phyloP scores from a whole-genome alignment of 2,797 vertebrate species.

The Meriones psammophilus region DNA sequence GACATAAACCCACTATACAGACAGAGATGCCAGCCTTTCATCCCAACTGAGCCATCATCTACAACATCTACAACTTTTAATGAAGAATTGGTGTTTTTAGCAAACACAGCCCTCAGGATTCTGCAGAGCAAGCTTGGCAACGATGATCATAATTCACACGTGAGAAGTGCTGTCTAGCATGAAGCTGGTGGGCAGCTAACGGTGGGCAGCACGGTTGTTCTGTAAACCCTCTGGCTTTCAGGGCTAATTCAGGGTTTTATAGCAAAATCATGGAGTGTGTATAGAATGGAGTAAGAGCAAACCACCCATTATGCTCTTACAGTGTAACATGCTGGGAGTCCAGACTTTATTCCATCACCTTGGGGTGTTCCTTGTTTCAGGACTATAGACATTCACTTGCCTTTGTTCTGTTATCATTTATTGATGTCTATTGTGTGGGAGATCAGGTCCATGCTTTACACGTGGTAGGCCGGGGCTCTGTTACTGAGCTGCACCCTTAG shows the following conservation, averaged over 20 bases:
- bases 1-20: too few relatives aligned
- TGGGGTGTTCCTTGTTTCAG: neutral
- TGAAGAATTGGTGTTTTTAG: neutral
- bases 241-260: neutral
- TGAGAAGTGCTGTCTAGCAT: neutral
- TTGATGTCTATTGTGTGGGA: neutral
- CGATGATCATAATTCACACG: neutral
- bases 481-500: neutral
- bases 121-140: neutral
- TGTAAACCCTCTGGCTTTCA: neutral
- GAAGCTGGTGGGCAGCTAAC: neutral
- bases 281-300: neutral
- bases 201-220: neutral
- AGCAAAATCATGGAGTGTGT: neutral
- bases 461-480: neutral
- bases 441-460: too few relatives aligned
- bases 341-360: neutral
- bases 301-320: too few relatives aligned
- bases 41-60: neutral
- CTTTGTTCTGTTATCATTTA: neutral
- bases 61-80: neutral
- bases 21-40: neutral
- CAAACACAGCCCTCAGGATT: neutral
- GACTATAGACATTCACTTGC: neutral
- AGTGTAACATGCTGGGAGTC: neutral